Evolutionary conservation across 2,797 vertebrate species (phyloP).

Genomic region (Spinus olivaceus): DNA sequence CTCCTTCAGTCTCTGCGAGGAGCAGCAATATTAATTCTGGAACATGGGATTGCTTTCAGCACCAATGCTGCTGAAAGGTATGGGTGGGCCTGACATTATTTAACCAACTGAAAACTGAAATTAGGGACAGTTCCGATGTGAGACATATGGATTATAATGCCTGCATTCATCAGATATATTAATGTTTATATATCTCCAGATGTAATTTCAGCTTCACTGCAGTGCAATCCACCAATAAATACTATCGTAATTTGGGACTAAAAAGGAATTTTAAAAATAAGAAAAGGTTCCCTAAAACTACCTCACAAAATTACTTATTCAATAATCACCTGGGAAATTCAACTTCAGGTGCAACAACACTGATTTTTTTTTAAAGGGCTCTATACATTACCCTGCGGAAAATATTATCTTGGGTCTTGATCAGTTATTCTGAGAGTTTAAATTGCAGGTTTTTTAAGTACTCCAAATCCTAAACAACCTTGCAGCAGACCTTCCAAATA

Average conservation of each 20-base stretch:
- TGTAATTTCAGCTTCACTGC: background rate
- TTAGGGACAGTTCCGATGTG: background rate
- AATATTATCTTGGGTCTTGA: background rate
- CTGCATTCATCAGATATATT: background rate
- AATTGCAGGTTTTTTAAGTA: background rate
- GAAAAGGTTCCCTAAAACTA: background rate
- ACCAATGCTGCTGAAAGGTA: background rate
- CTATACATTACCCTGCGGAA: background rate
- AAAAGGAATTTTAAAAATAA: too few species aligned
- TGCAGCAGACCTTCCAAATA: background rate
- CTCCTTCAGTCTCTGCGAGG: background rate
- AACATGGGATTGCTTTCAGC: background rate
- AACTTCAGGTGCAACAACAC: background rate
- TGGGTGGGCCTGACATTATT: background rate
- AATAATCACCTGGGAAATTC: background rate
- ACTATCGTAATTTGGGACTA: fast-evolving
- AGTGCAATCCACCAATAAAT: background rate
- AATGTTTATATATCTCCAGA: background rate
- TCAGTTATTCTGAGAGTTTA: background rate
- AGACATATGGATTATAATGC: background rate
- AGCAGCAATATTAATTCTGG: background rate
- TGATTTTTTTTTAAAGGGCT: background rate
- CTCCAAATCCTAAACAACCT: background rate
- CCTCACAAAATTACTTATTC: background rate
- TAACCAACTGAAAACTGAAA: background rate